Evolutionary conservation across 2,888 invertebrate genomes (phyloP), one percentile per base, ranked within the genome.

Genomic region (Tryphoninae sp.): DNA sequence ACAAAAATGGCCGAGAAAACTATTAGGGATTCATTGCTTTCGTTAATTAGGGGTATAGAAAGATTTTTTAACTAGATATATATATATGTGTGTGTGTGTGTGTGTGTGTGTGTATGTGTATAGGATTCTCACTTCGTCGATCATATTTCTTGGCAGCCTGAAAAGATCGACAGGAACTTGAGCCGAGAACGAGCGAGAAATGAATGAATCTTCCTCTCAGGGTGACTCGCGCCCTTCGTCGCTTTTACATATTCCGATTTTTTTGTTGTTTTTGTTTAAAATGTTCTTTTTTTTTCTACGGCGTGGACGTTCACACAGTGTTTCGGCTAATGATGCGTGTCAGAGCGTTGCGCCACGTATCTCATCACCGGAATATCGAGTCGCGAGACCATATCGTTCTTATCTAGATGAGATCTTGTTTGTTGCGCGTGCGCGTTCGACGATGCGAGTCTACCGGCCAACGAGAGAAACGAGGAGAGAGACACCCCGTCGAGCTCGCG

Each of bases 371-470:
- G 74, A 68, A 81, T 64, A 62, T 69, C 65, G 58, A 9, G 86
- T 84, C 87, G 84, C 86, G 83, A 85, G 87, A 86, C 87, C 88
- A 87, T 86, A 84, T 84, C 82, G 72, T 80, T 81, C 88, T 81
- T 91, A 91, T 91, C 91, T 91, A 13, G 90, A 91, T 91, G 91
- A 91, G 90, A 91, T 91, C 91, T 91, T 88, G 90, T 90, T 91
- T 89, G 88, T 89, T 88, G 85, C 84, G 83, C 81, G 87, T 85
- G 84, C 88, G 87, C 33, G 88, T 89, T 86, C 82, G 88, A 78
- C 75, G 67, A 64, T 55, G 59, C 55, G 72, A 69, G 76, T 78
- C 72, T 82, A 80, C 45, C 55, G 13, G 45, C 2, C 19, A 58
- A 42, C 33, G 33, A 33, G 33, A 33, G 33, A 33, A 33, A 78